Evolutionary conservation across 2,113 vertebrate species (phyloP).

Genomic region (Sarotherodon lohbergeri): DNA sequence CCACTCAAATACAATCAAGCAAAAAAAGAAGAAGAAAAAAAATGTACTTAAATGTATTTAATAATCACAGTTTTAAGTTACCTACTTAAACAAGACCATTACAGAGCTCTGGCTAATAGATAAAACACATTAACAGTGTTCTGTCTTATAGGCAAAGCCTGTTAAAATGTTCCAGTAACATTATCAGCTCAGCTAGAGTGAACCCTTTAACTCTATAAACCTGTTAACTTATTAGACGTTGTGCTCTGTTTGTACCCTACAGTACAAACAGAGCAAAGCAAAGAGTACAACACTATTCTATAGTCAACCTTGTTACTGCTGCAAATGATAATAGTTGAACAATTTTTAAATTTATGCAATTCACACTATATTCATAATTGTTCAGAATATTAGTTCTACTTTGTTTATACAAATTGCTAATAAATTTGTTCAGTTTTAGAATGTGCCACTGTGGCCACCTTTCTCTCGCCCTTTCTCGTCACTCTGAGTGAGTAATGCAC

Average conservation of each 20-base stretch:
- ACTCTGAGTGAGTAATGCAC: background rate
- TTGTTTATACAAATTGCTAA: background rate
- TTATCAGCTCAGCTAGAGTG: conserved; percentile 48
- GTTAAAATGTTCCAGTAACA: conserved; percentile 60
- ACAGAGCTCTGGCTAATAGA: background rate
- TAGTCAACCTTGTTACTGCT: background rate
- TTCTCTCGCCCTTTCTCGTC: background rate
- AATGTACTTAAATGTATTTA: background rate
- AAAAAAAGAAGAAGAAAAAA: background rate
- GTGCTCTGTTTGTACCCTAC: background rate
- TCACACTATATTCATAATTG: background rate
- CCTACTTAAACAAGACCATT: background rate
- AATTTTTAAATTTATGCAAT: background rate
- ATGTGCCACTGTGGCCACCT: background rate
- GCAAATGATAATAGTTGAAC: background rate
- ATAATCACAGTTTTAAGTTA: background rate
- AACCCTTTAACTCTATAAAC: conserved; percentile 61
- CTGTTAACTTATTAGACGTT: conserved; percentile 55
- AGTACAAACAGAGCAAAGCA: background rate
- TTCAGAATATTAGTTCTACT: background rate
- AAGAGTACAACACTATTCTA: background rate
- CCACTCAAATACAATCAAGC: background rate
- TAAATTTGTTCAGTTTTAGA: background rate
- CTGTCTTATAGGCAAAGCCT: background rate
- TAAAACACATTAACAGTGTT: conserved; percentile 36